Base-by-base conservation (phyloP, 1,140 invertebrate genomes). In the Drosophila sucinea region DNA sequence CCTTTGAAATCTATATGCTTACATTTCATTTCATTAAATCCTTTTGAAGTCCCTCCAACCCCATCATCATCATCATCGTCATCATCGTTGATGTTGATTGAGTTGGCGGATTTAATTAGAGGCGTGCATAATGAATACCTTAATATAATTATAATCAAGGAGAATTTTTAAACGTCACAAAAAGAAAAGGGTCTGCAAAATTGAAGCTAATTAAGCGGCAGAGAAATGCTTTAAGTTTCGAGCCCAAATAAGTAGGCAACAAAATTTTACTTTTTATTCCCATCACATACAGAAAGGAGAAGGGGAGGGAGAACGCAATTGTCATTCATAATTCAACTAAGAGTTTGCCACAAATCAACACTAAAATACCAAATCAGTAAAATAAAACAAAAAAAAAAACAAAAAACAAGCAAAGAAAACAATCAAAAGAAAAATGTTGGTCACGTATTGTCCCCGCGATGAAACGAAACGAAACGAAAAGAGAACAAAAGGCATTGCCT, bases 21-120 rank as follows among this genome's bases (percentile, higher is more conserved):
- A 71, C 87, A 77, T 86, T 79, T 79, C 75, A 82, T 82, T 85
- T 72, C 77, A 76, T 76, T 86, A 87, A 87, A 77, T 77, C 73
- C 84, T 78, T 79, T 86, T 86, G 84, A 89, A 79, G 83, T 87
- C 62, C 44, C 27, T 55, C 29, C 6, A 17, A 17, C 1, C 54
- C 35, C 25, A 51, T n/a, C 11, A 5, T 38, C 8, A n/a, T 32
- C 67, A 60, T 67, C 32, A 62, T 64, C 17, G 0, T 68, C 41
- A 60, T 25, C 47, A 68, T 54, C 62, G 55, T 56, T 73, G 71
- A 54, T 64, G 72, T 68, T 76, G 85, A 85, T 85, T 85, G 67
- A 87, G 71, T 68, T 70, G 63, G 63, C 47, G 54, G 61, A 79
- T 83, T 86, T 57, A 63, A 82, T 67, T 81, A 72, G 57, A 23